A percentile compares a stretch with the other conserved stretches of the same genome.
Evolutionary conservation across 1,140 invertebrate species (phyloP).

Genomic region (Odontomachus brunneus): DNA sequence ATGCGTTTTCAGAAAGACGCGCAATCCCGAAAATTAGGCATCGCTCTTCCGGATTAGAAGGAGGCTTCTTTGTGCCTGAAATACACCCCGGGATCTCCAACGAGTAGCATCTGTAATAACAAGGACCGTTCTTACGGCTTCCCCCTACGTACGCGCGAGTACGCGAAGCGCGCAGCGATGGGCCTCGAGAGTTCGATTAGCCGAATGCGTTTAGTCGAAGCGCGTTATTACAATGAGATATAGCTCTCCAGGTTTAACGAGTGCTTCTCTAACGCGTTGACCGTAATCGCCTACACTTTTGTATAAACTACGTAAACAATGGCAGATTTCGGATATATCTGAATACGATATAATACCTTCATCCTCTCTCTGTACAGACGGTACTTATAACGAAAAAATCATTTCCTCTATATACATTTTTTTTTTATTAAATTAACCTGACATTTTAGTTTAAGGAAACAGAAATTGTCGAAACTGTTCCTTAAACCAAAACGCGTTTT

Average conservation of each 20-base stretch:
- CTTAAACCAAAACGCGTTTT: no score
- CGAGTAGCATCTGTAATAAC: constrained; percentile 83
- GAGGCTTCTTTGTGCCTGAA: constrained; percentile 81
- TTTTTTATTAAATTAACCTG: no score
- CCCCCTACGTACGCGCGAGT: constrained; percentile 54
- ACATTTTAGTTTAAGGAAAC: no score
- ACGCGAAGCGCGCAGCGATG: constrained; percentile 58
- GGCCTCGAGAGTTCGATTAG: constrained; percentile 61
- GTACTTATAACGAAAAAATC: no score
- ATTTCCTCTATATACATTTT: neutral
- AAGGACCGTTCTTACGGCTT: constrained; percentile 71
- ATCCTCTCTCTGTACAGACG: no score
- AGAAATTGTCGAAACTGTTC: no score
- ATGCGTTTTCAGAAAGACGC: constrained; percentile 44
- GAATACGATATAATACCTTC: no score
- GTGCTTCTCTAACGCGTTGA: no score
- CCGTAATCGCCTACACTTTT: no score
- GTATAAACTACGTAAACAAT: neutral
- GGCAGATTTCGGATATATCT: no score
- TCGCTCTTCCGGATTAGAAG: constrained; percentile 70
- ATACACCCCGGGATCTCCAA: constrained; percentile 77
- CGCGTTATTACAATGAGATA: no score
- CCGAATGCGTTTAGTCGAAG: neutral
- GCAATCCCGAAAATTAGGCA: constrained; percentile 69
- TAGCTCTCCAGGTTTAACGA: no score